Evolutionary conservation across 2,797 vertebrate species (phyloP).

Genomic region (Melanotaenia trifasciata): DNA sequence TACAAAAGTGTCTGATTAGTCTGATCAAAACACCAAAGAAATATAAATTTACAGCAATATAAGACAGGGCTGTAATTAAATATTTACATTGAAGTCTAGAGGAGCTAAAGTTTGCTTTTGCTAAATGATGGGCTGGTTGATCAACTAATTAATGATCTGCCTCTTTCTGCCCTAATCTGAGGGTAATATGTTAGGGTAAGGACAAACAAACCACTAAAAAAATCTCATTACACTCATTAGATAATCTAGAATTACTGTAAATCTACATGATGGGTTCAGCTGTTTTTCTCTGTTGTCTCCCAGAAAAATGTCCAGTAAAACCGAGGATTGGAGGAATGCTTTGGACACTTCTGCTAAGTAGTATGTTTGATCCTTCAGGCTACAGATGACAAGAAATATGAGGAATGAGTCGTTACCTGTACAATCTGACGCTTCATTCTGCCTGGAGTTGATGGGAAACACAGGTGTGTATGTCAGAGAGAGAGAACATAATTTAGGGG

Average conservation of each 20-base stretch:
- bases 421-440: conserved; percentile 20
- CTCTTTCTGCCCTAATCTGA: not conserved
- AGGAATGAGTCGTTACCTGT: conserved; percentile 49
- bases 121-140: not conserved
- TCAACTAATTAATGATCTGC: not conserved
- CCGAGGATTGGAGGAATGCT: conserved; percentile 11
- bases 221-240: too few species aligned
- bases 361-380: conserved; percentile 37
- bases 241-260: not conserved
- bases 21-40: not conserved
- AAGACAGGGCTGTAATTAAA: not conserved
- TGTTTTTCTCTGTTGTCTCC: not conserved
- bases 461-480: conserved; percentile 9
- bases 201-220: not conserved
- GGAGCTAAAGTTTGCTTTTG: not conserved
- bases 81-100: not conserved
- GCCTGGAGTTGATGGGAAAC: conserved; percentile 1
- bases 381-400: conserved; percentile 39
- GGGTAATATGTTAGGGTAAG: not conserved
- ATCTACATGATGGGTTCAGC: not conserved
- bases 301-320: conserved; percentile 19
- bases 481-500: not conserved
- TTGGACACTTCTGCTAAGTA: conserved; percentile 21
- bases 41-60: not conserved
- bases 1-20: not conserved